Percentiles rank a stretch among this genome's conserved stretches.
Conservation (phyloP, 2,888 invertebrate species). For the Phortica magna region DNA sequence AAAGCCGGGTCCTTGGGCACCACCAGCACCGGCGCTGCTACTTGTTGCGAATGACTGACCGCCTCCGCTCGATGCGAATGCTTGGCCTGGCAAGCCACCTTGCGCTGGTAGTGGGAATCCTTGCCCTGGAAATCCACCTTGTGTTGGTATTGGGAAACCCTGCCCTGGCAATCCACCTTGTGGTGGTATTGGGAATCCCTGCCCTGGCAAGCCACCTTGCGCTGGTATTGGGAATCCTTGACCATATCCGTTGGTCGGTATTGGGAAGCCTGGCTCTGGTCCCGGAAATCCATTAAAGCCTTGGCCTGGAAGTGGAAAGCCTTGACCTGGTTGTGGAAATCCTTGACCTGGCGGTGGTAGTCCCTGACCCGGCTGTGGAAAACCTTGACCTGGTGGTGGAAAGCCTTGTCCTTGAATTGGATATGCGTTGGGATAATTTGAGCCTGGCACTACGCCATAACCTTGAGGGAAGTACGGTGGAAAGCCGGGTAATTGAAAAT, state of each 20-base stretch:
- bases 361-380: conserved; percentile 1
- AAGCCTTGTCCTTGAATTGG: conserved; percentile 22
- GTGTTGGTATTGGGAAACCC: conserved; percentile 18
- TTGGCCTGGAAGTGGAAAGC: conserved; percentile 10
- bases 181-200: conserved; percentile 4
- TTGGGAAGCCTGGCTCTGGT: not conserved
- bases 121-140: conserved; percentile 12
- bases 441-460: not conserved
- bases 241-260: not conserved
- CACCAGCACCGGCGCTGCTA: not conserved
- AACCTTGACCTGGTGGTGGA: conserved; percentile 28
- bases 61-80: not conserved
- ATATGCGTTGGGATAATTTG: not conserved
- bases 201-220: conserved; percentile 25
- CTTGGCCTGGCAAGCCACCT: conserved; percentile 15
- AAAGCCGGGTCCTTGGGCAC: not conserved
- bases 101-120: conserved; percentile 13
- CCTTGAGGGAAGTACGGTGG: conserved; percentile 53
- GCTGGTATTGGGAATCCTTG: conserved; percentile 11
- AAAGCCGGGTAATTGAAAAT: conserved; percentile 62
- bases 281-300: conserved; percentile 11
- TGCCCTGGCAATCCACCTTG: conserved; percentile 15
- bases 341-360: conserved; percentile 4
- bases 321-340: not conserved
- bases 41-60: no score